Percentiles rank a stretch among this genome's conserved stretches.
phyloP scores from a whole-genome alignment of 1,140 invertebrate species.

The Capitella teleta region DNA sequence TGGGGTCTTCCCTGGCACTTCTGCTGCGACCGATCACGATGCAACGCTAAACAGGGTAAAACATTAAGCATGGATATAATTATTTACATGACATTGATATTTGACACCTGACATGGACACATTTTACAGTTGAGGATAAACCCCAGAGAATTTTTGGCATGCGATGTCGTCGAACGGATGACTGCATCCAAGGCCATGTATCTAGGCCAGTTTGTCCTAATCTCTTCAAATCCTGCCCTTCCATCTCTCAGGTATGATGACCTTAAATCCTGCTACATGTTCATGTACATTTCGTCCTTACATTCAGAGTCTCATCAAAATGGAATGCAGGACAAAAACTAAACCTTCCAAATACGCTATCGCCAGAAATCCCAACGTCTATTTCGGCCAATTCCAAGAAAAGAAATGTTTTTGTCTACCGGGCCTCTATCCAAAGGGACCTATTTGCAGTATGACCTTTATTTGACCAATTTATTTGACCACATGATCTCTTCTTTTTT shows the following conservation, averaged over 20 bases:
- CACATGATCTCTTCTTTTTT: no score
- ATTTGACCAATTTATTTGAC: no score
- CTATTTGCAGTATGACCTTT: no score
- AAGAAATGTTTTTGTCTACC: constrained; percentile 9
- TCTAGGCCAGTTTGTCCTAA: constrained; percentile 6
- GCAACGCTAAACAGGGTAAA: constrained; percentile 11
- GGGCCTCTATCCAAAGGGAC: constrained; percentile 5
- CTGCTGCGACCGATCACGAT: constrained; percentile 7
- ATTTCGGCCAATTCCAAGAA: neutral
- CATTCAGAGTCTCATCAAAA: constrained; percentile 8
- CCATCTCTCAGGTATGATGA: constrained; percentile 1
- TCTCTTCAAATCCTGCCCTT: constrained; percentile 9
- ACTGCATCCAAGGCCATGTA: constrained; percentile 8
- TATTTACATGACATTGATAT: neutral
- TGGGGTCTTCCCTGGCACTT: constrained; percentile 11
- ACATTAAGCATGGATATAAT: neutral
- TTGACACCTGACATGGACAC: neutral
- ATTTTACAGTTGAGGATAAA: constrained; percentile 9
- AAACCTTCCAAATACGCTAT: neutral
- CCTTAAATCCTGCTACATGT: neutral
- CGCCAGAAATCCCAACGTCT: neutral
- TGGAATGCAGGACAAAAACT: constrained; percentile 8
- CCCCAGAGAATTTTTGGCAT: constrained; percentile 11
- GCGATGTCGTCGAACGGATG: constrained; percentile 10
- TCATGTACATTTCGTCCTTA: neutral